Evolutionary conservation across 2,888 invertebrate species (phyloP), one percentile per base, ranked within the genome.

Genomic region (Arge pagana): DNA sequence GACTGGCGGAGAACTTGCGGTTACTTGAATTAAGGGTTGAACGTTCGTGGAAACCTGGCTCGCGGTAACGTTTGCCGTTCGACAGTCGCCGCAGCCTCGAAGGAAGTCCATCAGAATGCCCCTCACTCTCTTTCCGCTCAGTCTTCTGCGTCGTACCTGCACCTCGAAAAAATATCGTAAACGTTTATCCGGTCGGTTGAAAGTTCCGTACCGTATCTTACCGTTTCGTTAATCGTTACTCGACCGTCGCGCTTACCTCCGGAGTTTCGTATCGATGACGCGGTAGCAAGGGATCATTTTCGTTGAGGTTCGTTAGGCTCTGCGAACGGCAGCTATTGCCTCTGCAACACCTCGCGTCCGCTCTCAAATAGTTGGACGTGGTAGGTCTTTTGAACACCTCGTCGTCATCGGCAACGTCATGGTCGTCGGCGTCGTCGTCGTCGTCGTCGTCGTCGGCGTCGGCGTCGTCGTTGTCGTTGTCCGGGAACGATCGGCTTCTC

Each of bases 61-160:
- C 7, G 16, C 21, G 0, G 52, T 13, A 52, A 19, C 31, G 11
- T 45, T 28, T 4, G 62, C 33, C 35, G 58, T 63, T 41, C 64
- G 64, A 54, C 68, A 69, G 52, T 71, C 74, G 36, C 73, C 66
- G 23, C 74, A 74, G 15, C 72, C 67, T 55, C 64, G 68, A 26
- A 76, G 48, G 40, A 76, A 58, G 48, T 74, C 72, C 58, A 70
- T 61, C 21, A 75, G 56, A 19, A 74, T 60, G 4, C 66, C 68
- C 48, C 72, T 61, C 1, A 74, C 70, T 33, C 53, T 67, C 60
- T 65, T 74, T 1, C 70, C 73, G n/a, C 64, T 65, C n/a, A 61
- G 54, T 54, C 65, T 70, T 56, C 68, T 62, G 49, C 70, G 70
- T 54, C 64, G 66, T 1, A 51, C 57, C 72, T 74, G 42, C 7